Conservation (phyloP, 2,888 invertebrate genomes). For the Drosophila anomelani region DNA sequence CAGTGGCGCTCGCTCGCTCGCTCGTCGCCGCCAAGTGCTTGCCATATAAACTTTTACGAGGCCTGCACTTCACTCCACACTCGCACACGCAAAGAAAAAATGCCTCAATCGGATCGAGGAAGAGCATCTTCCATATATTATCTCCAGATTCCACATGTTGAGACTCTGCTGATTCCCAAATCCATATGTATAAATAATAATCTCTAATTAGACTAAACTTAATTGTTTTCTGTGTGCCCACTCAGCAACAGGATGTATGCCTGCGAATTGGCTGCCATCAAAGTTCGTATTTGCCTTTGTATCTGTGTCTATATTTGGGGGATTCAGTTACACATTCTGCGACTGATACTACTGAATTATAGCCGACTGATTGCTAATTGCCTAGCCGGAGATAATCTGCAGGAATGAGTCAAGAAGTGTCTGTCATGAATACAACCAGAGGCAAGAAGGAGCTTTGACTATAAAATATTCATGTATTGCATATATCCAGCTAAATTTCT, state of each 20-base stretch:
- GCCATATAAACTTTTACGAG: conserved; percentile 67
- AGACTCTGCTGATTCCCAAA: background rate
- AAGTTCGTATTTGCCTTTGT: conserved; percentile 24
- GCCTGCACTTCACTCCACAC: conserved; percentile 37
- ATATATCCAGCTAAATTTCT: background rate
- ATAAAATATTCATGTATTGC: background rate
- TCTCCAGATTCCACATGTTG: no score
- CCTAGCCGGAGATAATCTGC: conserved; percentile 30
- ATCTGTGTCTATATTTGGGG: conserved; percentile 11
- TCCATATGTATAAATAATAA: background rate
- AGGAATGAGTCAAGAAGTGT: background rate
- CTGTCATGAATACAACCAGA: conserved; percentile 32
- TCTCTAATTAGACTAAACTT: background rate
- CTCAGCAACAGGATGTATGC: conserved; percentile 28
- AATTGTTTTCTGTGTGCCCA: background rate
- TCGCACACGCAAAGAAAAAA: conserved; percentile 16
- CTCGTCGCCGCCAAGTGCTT: conserved; percentile 60
- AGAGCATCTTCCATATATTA: background rate
- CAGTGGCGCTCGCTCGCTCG: conserved; percentile 57
- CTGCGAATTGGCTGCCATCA: conserved; percentile 47
- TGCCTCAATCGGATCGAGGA: background rate
- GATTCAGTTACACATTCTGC: conserved; percentile 19
- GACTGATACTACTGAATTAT: conserved; percentile 10
- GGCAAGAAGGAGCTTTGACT: background rate
- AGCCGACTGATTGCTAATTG: conserved; percentile 12